Evolutionary conservation across 2,797 vertebrate species (phyloP).

Genomic region (Lycodopsis pacificus): DNA sequence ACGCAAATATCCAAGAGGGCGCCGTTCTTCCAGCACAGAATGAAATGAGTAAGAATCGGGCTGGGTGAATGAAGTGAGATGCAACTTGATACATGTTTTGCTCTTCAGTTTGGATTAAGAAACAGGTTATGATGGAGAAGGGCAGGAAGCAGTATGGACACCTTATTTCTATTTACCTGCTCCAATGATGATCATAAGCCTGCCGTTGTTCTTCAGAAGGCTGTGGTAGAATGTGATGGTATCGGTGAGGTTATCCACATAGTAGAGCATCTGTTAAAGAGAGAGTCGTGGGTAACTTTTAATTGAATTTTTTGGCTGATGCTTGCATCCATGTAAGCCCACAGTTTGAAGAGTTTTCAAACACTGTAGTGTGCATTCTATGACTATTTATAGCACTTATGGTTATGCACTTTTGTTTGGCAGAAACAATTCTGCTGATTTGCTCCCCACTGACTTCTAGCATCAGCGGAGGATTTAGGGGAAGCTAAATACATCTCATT

Average conservation of each 20-base stretch:
- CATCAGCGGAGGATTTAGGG: neutral
- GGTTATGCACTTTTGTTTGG: neutral
- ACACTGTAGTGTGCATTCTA: no score
- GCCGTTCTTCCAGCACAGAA: neutral
- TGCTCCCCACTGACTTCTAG: neutral
- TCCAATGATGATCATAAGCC: slow-evolving; percentile 87
- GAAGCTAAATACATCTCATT: neutral
- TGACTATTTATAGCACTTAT: neutral
- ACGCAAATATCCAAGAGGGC: neutral
- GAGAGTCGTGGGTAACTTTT: neutral
- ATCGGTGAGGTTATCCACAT: slow-evolving; percentile 82
- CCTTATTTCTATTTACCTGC: slow-evolving; percentile 59
- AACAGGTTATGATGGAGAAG: neutral
- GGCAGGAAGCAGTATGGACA: neutral
- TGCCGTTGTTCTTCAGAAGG: slow-evolving; percentile 83
- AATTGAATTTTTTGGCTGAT: neutral
- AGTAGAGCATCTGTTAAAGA: slow-evolving; percentile 88
- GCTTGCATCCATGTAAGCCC: no score
- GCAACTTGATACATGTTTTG: neutral
- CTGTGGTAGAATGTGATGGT: slow-evolving; percentile 88
- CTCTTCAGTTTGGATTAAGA: neutral
- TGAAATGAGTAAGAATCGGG: neutral
- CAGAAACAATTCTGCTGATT: no score
- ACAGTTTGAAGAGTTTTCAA: no score
- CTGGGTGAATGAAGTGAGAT: neutral